phyloP scores from a whole-genome alignment of 2,797 vertebrate genomes.

The Lithobates sylvaticus region DNA sequence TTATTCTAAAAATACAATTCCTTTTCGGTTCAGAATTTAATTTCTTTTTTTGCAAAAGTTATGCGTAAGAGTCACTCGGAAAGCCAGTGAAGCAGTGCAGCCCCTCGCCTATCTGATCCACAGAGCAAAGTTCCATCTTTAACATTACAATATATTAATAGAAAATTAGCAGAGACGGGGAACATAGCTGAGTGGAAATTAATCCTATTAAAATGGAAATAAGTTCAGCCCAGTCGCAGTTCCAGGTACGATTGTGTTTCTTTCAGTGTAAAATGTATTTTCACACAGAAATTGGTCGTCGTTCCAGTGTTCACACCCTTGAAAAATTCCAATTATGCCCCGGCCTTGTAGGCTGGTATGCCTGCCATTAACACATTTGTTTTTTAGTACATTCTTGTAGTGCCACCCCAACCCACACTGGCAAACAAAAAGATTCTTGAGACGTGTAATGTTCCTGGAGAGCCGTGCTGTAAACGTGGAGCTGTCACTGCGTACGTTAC shows the following conservation, averaged over 20 bases:
- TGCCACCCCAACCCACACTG: slow-evolving; percentile 51
- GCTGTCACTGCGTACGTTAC: slow-evolving; percentile 21
- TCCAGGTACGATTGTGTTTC: slow-evolving; percentile 22
- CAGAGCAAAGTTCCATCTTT: slow-evolving; percentile 2
- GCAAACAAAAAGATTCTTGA: slow-evolving; percentile 55
- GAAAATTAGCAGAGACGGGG: slow-evolving; percentile 3
- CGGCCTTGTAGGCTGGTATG: slow-evolving; percentile 59
- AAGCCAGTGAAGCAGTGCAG: not conserved
- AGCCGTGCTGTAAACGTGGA: slow-evolving; percentile 1
- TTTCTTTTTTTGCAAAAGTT: not conserved
- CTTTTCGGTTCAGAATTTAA: not conserved
- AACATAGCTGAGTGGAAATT: not conserved
- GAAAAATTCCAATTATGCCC: slow-evolving; percentile 59
- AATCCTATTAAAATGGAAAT: slow-evolving; percentile 37
- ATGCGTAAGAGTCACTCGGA: not conserved
- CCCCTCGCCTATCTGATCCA: not conserved
- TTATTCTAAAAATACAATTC: not conserved
- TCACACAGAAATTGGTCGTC: slow-evolving; percentile 28
- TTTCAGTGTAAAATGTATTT: slow-evolving; percentile 10
- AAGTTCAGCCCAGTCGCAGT: not conserved
- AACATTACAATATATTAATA: slow-evolving; percentile 18
- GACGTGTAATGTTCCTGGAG: slow-evolving; percentile 44
- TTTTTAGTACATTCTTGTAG: slow-evolving; percentile 54
- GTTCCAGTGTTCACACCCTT: slow-evolving; percentile 45
- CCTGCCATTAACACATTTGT: slow-evolving; percentile 61